Base-by-base conservation (phyloP, 2,797 vertebrate species). In the Pseudopleuronectes americanus region DNA sequence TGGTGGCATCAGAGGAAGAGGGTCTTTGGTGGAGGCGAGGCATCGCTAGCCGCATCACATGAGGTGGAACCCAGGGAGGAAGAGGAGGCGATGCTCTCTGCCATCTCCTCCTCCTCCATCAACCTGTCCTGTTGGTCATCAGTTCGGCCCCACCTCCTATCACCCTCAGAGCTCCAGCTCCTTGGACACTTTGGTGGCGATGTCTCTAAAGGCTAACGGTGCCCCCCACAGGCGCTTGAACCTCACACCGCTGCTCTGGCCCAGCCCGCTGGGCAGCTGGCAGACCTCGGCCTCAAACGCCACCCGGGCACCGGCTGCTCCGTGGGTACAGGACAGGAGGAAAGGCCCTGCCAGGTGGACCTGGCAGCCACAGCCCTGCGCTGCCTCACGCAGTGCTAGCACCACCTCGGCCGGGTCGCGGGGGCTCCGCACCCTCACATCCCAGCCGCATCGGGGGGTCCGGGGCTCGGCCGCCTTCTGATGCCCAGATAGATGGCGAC, bases 401-500 rank as follows among this genome's bases (percentile, higher is more conserved):
- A 97, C 94, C 92, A 97, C 94, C 90, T 96, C 95, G 76, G 94
- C 94, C 12, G 95, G 95, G 71, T 96, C 95, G 64, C 94, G 94
- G 4, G 94, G 91, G 86, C 96, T 96, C 76, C 94, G 95, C 74
- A 96, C 94, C 91, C 90, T 97, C 93, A 96, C 95, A 96, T 95
- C 95, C 96, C 96, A 96, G 94, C 94, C 94, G 94, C 95, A 94
- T 96, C 96, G 92, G 96, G 96, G 94, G 96, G 95, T 92, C 96
- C 97, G 90, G 95, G 97, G 95, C 95, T 96, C 87, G 93, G 95
- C 84, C 96, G 96, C 94, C 95, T 96, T 90, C 94, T 96, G 95
- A 98, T 97, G 90, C 97, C 96, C 95, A 97, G 95, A 93, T 98
- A 98, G 89, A 98, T 97, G 93, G 97, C 97, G 92, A 97, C 97